phyloP scores from a whole-genome alignment of 2,888 invertebrate genomes.

The Hedychridium roseum region DNA sequence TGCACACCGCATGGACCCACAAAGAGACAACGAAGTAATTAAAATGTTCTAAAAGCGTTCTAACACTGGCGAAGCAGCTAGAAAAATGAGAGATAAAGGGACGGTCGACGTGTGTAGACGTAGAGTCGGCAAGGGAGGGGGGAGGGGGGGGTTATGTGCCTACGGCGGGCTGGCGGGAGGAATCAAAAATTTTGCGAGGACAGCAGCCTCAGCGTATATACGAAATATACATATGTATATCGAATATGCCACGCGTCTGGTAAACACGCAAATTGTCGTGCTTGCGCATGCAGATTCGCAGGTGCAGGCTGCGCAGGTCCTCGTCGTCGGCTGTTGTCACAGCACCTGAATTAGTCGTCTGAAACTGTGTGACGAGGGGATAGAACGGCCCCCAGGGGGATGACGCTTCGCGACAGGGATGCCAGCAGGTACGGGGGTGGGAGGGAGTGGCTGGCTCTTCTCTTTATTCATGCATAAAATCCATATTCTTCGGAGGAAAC shows the following conservation, averaged over 20 bases:
- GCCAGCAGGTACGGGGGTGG: slow-evolving; percentile 5
- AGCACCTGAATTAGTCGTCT: slow-evolving; percentile 37
- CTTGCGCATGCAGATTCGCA: slow-evolving; percentile 41
- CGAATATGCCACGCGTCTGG: slow-evolving; percentile 33
- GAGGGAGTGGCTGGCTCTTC: slow-evolving; percentile 11
- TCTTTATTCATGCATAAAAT: slow-evolving; percentile 55
- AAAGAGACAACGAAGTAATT: too few relatives aligned
- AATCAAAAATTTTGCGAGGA: slow-evolving; percentile 35
- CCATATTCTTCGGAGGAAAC: slow-evolving; percentile 56
- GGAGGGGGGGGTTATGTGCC: neutral
- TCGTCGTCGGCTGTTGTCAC: slow-evolving; percentile 12
- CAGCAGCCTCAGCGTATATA: slow-evolving; percentile 14
- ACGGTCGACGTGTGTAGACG: too few relatives aligned
- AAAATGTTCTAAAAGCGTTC: too few relatives aligned
- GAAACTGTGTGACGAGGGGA: slow-evolving; percentile 5
- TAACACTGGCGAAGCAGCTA: too few relatives aligned
- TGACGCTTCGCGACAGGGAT: too few relatives aligned
- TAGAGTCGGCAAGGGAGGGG: neutral
- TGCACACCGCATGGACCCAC: too few relatives aligned
- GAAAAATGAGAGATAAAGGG: too few relatives aligned
- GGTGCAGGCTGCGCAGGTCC: slow-evolving; percentile 23
- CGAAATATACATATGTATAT: slow-evolving; percentile 12
- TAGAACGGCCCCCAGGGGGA: neutral
- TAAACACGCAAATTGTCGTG: slow-evolving; percentile 39
- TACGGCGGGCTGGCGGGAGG: slow-evolving; percentile 1